Evolutionary conservation across 64 coral and sea anemone genomes (phyloP).

Genomic region (Anthopleura sola): DNA sequence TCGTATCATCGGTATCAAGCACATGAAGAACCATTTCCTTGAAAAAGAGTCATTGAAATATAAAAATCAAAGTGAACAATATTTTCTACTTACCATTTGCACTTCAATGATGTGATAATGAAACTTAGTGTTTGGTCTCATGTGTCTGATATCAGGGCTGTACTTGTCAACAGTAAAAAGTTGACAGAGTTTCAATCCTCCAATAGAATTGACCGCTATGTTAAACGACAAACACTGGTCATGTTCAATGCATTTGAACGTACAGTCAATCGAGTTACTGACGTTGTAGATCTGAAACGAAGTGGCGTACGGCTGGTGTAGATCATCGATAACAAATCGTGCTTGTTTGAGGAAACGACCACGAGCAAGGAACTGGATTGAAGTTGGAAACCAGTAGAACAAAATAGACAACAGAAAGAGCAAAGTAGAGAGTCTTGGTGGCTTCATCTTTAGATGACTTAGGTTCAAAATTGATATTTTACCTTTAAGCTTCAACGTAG

Average conservation of each 20-base stretch:
- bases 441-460: too few species aligned
- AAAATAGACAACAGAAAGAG: neutral
- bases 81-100: neutral
- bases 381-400: neutral
- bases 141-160: too few species aligned
- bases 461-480: neutral
- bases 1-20: too few species aligned
- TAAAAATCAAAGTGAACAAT: too few species aligned
- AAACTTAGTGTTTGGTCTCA: neutral
- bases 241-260: neutral
- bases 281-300: neutral
- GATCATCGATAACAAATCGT: neutral
- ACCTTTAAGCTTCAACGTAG: neutral
- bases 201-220: neutral
- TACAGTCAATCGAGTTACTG: neutral
- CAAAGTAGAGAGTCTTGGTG: neutral
- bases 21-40: too few species aligned
- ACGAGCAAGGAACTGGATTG: conserved; percentile 3
- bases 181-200: neutral
- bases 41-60: too few species aligned
- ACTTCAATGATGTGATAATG: neutral
- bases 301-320: neutral
- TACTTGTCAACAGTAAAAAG: conserved; percentile 3
- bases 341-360: conserved; percentile 8
- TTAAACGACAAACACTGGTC: conserved; percentile 9